Percentiles rank a stretch among this genome's conserved stretches.
Evolutionary conservation across 2,888 invertebrate genomes (phyloP).

Genomic region (Campoplex nolae): DNA sequence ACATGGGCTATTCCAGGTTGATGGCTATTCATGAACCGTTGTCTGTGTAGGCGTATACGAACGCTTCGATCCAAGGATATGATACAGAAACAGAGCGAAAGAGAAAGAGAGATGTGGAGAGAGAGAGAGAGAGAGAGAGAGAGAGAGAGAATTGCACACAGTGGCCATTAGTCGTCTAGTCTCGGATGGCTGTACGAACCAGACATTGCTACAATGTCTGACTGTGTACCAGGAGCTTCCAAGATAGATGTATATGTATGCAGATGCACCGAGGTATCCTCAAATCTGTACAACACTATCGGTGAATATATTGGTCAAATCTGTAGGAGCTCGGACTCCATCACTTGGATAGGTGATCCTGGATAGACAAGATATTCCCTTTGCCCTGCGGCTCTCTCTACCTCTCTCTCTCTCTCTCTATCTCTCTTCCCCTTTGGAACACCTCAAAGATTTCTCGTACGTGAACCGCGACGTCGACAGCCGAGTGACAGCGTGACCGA

Average conservation of each 20-base stretch:
- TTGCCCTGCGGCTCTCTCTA: background rate
- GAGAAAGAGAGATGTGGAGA: conserved; percentile 5
- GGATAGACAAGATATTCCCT: conserved; percentile 50
- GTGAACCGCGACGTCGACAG: conserved; percentile 42
- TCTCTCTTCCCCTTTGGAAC: conserved; percentile 1
- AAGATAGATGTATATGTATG: conserved; percentile 9
- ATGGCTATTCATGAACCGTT: conserved; percentile 67
- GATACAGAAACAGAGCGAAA: background rate
- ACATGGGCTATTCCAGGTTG: conserved; percentile 60
- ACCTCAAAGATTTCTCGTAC: conserved; percentile 41
- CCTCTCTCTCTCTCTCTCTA: background rate
- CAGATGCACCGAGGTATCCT: conserved; percentile 25
- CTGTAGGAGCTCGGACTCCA: conserved; percentile 29
- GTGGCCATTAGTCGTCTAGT: conserved; percentile 62
- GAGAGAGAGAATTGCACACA: conserved; percentile 35
- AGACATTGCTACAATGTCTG: conserved; percentile 39
- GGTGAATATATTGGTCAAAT: conserved; percentile 54
- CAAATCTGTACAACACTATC: conserved; percentile 40
- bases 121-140: conserved; percentile 14
- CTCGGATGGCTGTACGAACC: conserved; percentile 33
- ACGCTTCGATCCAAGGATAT: conserved; percentile 2
- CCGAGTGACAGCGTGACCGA: conserved; percentile 60
- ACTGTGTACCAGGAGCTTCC: conserved; percentile 23
- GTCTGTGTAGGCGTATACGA: conserved; percentile 15
- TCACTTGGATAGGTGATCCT: conserved; percentile 55